phyloP scores from a whole-genome alignment of 92 coral and sea anemone genomes.

The Parazoanthus darwini region DNA sequence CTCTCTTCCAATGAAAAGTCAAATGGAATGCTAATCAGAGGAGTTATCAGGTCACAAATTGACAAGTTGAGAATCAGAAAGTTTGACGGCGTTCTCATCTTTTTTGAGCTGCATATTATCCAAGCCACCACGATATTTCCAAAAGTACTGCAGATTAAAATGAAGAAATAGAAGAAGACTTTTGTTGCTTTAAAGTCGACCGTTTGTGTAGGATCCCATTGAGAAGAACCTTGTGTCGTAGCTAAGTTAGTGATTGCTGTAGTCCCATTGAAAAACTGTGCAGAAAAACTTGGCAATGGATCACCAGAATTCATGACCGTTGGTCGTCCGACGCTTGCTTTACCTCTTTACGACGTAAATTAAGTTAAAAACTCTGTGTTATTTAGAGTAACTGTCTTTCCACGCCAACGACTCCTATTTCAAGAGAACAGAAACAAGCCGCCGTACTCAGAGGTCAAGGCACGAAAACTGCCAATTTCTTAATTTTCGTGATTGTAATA shows the following conservation, averaged over 20 bases:
- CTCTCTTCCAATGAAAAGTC: slow-evolving; percentile 85
- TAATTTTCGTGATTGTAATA: background rate
- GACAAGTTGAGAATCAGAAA: slow-evolving; percentile 82
- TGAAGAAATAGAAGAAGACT: slow-evolving; percentile 64
- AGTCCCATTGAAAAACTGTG: background rate
- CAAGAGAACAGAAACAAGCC: background rate
- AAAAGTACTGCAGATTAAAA: slow-evolving; percentile 64
- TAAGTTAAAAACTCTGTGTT: background rate
- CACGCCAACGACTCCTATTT: background rate
- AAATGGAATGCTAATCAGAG: slow-evolving; percentile 85
- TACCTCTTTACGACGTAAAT: background rate
- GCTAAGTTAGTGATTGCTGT: background rate
- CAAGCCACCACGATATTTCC: slow-evolving; percentile 85
- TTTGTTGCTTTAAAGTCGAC: slow-evolving; percentile 58
- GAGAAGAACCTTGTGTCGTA: background rate
- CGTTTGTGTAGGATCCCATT: slow-evolving; percentile 4
- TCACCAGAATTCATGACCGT: background rate
- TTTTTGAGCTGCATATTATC: slow-evolving; percentile 68
- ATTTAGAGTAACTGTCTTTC: too few relatives aligned
- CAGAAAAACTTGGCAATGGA: background rate
- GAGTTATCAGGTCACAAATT: slow-evolving; percentile 89
- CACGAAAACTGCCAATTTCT: background rate
- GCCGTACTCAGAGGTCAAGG: background rate
- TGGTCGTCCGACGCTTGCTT: background rate
- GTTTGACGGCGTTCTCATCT: slow-evolving; percentile 79